These are phyloP conservation scores for Holothuria leucospilota DNA, from an alignment of 53 echinoderm and acorn worm genomes.

Conservation along the genomic window DNA sequence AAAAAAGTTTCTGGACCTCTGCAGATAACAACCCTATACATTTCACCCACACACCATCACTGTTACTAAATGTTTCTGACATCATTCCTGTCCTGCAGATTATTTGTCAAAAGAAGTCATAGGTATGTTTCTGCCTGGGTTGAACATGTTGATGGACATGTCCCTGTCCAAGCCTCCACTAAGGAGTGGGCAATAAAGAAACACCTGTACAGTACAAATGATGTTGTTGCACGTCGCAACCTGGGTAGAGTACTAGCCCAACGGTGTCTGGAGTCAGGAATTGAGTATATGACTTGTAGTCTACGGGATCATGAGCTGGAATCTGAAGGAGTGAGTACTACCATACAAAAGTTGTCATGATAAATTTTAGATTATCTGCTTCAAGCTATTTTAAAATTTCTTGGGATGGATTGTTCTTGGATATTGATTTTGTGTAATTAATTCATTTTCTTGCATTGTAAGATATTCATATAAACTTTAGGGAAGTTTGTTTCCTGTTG, in stretches of 20 bases:
- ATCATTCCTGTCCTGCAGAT: constrained; percentile 47
- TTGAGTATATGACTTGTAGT: constrained; percentile 69
- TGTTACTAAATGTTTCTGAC: neutral
- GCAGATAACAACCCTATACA: neutral
- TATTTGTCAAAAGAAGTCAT: constrained; percentile 67
- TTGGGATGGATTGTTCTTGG: too few species aligned
- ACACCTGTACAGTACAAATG: constrained; percentile 76
- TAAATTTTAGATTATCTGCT: too few species aligned
- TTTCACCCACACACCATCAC: neutral
- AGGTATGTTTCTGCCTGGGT: constrained; percentile 81
- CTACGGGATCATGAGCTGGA: constrained; percentile 39
- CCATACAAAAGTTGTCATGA: too few species aligned
- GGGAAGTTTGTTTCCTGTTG: too few species aligned
- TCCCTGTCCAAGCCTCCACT: constrained; percentile 78
- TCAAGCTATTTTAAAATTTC: too few species aligned
- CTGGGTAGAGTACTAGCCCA: constrained; percentile 87
- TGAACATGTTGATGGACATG: constrained; percentile 79
- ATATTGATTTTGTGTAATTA: too few species aligned
- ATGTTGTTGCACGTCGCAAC: constrained; percentile 80
- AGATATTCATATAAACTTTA: too few species aligned
- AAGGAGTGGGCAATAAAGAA: constrained; percentile 96
- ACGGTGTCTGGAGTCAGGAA: constrained; percentile 90
- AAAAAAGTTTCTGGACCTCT: too few species aligned
- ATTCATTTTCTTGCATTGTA: too few species aligned
- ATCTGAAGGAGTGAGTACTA: constrained; percentile 67